These are phyloP conservation scores for Penaeus chinensis DNA, from an alignment of 1,140 invertebrate species.

Conservation along the genomic window DNA sequence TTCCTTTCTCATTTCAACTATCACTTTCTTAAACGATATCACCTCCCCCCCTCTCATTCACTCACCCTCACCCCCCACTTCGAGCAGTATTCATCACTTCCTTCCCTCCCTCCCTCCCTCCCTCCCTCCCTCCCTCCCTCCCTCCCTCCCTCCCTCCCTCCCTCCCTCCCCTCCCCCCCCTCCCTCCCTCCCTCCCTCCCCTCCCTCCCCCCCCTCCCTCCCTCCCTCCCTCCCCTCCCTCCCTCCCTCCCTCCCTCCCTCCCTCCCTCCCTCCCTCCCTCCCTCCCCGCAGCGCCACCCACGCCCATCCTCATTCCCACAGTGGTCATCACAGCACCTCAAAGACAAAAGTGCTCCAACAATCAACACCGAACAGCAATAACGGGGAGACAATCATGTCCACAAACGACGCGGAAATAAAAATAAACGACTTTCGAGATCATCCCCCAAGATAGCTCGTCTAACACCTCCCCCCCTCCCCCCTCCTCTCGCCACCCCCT, in stretches of 20 bases:
- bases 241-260: not conserved
- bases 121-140: not conserved
- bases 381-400: too few relatives aligned
- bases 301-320: too few relatives aligned
- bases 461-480: not conserved
- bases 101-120: slow-evolving; percentile 17
- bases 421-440: too few relatives aligned
- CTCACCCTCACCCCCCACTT: not conserved
- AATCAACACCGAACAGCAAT: not conserved
- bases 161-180: not conserved
- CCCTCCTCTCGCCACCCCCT: too few relatives aligned
- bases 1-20: too few relatives aligned
- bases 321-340: too few relatives aligned
- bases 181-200: not conserved
- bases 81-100: not conserved
- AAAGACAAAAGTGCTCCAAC: not conserved
- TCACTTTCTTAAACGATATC: too few relatives aligned
- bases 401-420: too few relatives aligned
- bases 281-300: too few relatives aligned
- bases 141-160: not conserved
- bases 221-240: not conserved
- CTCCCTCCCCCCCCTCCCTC: not conserved
- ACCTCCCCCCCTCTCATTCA: not conserved
- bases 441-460: too few relatives aligned
- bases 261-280: not conserved